A percentile compares a stretch with the other conserved stretches of the same genome.
Evolutionary conservation across 2,797 vertebrate species (phyloP).

Genomic region (Pogoniulus pusillus): DNA sequence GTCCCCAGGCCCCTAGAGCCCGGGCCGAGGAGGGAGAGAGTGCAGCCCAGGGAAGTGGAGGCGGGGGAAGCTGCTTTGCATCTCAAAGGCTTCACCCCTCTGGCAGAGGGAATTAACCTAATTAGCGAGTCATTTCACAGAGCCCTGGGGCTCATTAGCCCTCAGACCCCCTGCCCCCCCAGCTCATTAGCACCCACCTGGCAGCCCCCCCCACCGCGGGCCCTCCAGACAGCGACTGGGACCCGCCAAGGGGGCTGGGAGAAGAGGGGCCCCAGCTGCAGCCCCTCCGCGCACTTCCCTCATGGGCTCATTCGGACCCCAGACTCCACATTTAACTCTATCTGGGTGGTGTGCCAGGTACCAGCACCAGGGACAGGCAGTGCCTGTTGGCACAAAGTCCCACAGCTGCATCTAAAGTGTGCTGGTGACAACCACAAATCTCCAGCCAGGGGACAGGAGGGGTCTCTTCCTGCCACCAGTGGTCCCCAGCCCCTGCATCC

Average conservation of each 20-base stretch:
- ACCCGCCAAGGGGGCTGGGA: background rate
- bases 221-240: background rate
- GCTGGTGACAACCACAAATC: background rate
- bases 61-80: slow-evolving; percentile 52
- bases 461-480: background rate
- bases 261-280: background rate
- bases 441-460: rapidly evolving
- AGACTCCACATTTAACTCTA: background rate
- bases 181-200: slow-evolving; percentile 56
- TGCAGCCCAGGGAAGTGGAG: background rate
- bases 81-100: slow-evolving; percentile 52
- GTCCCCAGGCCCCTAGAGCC: background rate
- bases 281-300: background rate
- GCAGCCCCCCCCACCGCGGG: slow-evolving; percentile 30
- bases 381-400: background rate
- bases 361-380: rapidly evolving
- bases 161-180: background rate
- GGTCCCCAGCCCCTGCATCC: background rate
- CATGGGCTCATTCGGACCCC: rapidly evolving
- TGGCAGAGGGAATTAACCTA: slow-evolving; percentile 61
- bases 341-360: background rate
- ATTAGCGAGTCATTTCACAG: slow-evolving; percentile 75
- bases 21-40: rapidly evolving
- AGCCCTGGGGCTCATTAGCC: slow-evolving; percentile 49
- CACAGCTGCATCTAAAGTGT: background rate